Percentiles rank a stretch among this genome's conserved stretches.
Evolutionary conservation across 92 coral and sea anemone genomes (phyloP).

Genomic region (Zoanthus sansibaricus): DNA sequence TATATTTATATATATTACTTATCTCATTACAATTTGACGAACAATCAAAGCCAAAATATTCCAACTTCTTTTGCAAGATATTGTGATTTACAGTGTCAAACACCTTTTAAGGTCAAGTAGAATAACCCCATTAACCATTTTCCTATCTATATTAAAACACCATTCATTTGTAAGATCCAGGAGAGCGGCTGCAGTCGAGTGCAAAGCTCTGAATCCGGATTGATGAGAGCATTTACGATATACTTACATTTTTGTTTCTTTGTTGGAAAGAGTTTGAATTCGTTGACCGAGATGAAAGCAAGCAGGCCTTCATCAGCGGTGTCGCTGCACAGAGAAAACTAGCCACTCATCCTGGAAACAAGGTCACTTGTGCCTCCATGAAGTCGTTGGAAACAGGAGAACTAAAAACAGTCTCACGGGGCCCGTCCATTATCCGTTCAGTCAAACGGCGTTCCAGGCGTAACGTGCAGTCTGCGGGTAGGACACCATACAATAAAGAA

Average conservation of each 20-base stretch:
- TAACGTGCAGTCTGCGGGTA: neutral
- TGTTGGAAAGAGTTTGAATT: conserved; percentile 62
- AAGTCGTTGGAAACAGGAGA: conserved; percentile 25
- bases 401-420: conserved; percentile 31
- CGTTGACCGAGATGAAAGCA: conserved; percentile 66
- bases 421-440: conserved; percentile 48
- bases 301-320: conserved; percentile 68
- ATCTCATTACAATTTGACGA: too few species aligned
- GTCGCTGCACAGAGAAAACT: conserved; percentile 41
- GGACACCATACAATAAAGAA: neutral
- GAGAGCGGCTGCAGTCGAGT: too few species aligned
- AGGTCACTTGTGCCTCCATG: conserved; percentile 36
- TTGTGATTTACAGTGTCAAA: too few species aligned
- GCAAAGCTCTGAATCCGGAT: too few species aligned
- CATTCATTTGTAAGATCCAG: too few species aligned
- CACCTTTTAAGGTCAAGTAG: too few species aligned
- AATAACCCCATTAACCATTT: too few species aligned
- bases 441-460: conserved; percentile 22
- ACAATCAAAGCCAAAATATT: too few species aligned
- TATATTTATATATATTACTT: too few species aligned
- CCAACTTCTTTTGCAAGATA: too few species aligned
- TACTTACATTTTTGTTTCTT: neutral
- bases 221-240: neutral
- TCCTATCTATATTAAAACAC: too few species aligned
- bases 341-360: conserved; percentile 28